A percentile compares a stretch with the other conserved stretches of the same genome.
Evolutionary conservation across 1,140 invertebrate species (phyloP).

Genomic region (Papilio aristodemus): DNA sequence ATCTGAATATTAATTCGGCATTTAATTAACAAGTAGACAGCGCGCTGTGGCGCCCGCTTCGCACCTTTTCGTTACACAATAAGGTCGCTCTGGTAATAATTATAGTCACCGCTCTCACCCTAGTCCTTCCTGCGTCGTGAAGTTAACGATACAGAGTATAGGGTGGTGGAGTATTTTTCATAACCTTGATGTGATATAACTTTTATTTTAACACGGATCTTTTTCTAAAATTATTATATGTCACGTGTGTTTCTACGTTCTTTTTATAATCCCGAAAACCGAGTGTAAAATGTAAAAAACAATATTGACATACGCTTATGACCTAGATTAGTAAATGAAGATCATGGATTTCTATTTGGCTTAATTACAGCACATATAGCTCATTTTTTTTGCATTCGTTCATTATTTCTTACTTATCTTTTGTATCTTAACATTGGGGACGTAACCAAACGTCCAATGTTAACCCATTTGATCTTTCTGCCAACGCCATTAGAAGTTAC

Average conservation of each 20-base stretch:
- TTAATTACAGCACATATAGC: no score
- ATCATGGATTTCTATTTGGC: no score
- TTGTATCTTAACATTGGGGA: no score
- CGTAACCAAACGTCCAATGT: background rate
- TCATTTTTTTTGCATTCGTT: no score
- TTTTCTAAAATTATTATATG: background rate
- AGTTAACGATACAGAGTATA: slow-evolving; percentile 23
- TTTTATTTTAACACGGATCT: background rate
- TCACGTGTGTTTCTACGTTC: background rate
- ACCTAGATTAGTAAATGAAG: no score
- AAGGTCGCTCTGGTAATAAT: slow-evolving; percentile 35
- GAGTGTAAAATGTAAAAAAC: no score
- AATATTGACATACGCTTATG: no score
- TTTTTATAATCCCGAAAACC: no score
- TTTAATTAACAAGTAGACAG: slow-evolving; percentile 36
- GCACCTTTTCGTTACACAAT: slow-evolving; percentile 10
- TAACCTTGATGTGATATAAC: slow-evolving; percentile 1
- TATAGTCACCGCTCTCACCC: slow-evolving; percentile 21
- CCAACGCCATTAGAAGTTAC: no score
- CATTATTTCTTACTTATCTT: no score
- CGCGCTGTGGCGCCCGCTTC: slow-evolving; percentile 11
- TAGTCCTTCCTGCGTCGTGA: slow-evolving; percentile 1
- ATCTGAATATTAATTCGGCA: slow-evolving; percentile 36
- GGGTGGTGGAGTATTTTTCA: slow-evolving; percentile 5
- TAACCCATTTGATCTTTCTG: background rate